Base-by-base conservation (phyloP, 2,888 invertebrate genomes). In the Invenusta paracnida region DNA sequence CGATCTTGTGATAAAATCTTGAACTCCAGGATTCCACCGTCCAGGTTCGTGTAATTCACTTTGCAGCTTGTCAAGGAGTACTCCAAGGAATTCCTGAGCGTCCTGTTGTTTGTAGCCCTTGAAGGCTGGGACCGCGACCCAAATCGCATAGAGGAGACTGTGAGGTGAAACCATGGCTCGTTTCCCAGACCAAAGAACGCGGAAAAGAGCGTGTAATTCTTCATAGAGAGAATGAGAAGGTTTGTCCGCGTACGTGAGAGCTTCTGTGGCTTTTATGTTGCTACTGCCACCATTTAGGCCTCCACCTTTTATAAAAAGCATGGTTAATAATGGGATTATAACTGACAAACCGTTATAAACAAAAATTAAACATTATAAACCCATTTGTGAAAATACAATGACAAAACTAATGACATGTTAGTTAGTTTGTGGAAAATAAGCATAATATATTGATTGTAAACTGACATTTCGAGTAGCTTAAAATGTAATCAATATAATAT, bases 71-170 rank as follows among this genome's bases (percentile, higher is more conserved):
- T 91, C 91, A 79, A 91, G 86, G 82, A 91, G 87, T 87, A 91
- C 91, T 89, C 90, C 90, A 2, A 91, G 87, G 87, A 91, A 91
- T 87, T 91, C 91, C 87, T 91, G 91, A 83, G 91, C 91, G 88
- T 91, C 91, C 87, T 91, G 91, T 86, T 91, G 91, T 29, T 89
- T 88, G 87, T 90, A 90, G 28, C 91, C 91, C 87, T 90, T 90
- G 87, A 91, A 91, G 87, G 89, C 88, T 0, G 91, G 91, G 30
- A 91, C 90, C 25, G 88, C 87, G 84, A 89, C 88, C 91, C 91
- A 91, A 0, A 91, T 89, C 1, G 91, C 89, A 29, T 89, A 88
- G 11, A 91, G 89, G 85, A 91, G 90, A 81, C 90, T 90, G 87
- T 91, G 90, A 0, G 91, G 91, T 86, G 90, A 91, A 86, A 91